These are phyloP conservation scores for Campoletis raptor DNA, from an alignment of 2,888 invertebrate species.

Conservation along the genomic window DNA sequence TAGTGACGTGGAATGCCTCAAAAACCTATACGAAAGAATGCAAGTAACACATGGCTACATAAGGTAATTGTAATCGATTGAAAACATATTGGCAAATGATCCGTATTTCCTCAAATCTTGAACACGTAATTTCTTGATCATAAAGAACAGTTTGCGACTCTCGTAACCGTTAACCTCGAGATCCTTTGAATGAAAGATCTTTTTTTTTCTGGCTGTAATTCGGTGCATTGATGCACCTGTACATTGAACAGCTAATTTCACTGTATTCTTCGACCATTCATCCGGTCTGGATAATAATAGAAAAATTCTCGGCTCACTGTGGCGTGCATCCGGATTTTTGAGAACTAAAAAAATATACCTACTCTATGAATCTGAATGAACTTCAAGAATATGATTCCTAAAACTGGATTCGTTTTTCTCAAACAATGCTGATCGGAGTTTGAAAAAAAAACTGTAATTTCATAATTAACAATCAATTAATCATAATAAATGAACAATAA, in stretches of 20 bases:
- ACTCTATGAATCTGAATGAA: neutral
- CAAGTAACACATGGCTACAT: neutral
- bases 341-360: neutral
- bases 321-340: constrained; percentile 64
- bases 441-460: neutral
- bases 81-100: constrained; percentile 77
- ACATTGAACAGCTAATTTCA: constrained; percentile 72
- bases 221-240: constrained; percentile 76
- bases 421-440: neutral
- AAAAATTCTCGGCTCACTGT: constrained; percentile 47
- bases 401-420: neutral
- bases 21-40: constrained; percentile 53
- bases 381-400: too few relatives aligned
- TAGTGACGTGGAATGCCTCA: constrained; percentile 71
- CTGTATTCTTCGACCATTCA: constrained; percentile 66
- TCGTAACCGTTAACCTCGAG: constrained; percentile 48
- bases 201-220: constrained; percentile 64
- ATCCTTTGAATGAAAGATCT: constrained; percentile 69
- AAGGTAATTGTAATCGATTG: constrained; percentile 44
- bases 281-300: constrained; percentile 46
- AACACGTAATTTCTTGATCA: neutral
- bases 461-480: neutral
- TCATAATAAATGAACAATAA: neutral
- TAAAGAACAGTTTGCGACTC: constrained; percentile 45
- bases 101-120: constrained; percentile 77